A percentile compares a stretch with the other conserved stretches of the same genome.
Evolutionary conservation across 2,888 invertebrate genomes (phyloP).

Genomic region (Apamea anceps): DNA sequence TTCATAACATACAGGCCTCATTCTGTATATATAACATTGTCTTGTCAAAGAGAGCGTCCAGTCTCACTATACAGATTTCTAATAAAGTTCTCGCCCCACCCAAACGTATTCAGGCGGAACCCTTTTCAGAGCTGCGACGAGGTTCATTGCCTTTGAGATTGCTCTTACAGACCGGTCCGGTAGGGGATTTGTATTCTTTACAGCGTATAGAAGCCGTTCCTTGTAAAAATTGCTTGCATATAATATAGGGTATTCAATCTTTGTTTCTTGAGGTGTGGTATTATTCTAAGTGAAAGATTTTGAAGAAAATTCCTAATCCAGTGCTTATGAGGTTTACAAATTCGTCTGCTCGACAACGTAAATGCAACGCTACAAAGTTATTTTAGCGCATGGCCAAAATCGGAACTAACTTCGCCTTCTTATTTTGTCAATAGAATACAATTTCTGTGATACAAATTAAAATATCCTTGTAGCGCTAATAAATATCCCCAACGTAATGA

Average conservation of each 20-base stretch:
- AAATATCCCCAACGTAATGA: background rate
- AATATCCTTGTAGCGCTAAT: background rate
- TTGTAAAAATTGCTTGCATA: conserved; percentile 20
- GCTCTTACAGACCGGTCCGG: conserved; percentile 47
- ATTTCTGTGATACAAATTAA: background rate
- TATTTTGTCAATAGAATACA: background rate
- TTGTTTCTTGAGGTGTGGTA: background rate
- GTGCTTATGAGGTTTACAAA: background rate
- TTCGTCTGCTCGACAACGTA: background rate
- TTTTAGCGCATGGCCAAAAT: background rate
- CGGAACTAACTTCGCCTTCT: background rate
- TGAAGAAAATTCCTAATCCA: background rate
- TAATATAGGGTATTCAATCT: conserved; percentile 4
- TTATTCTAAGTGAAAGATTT: background rate
- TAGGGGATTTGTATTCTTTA: conserved; percentile 54
- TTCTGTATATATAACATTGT: conserved; percentile 19
- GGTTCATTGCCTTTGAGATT: conserved; percentile 60
- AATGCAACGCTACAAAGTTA: background rate
- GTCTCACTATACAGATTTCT: conserved; percentile 29
- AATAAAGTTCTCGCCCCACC: conserved; percentile 48
- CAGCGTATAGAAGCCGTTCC: conserved; percentile 27
- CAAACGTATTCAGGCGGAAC: conserved; percentile 59
- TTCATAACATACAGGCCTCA: background rate
- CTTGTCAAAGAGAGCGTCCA: conserved; percentile 29
- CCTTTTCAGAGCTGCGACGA: conserved; percentile 50